A percentile compares a stretch with the other conserved stretches of the same genome.
Evolutionary conservation across 2,797 vertebrate species (phyloP).

Genomic region (Gallinago solitaria): DNA sequence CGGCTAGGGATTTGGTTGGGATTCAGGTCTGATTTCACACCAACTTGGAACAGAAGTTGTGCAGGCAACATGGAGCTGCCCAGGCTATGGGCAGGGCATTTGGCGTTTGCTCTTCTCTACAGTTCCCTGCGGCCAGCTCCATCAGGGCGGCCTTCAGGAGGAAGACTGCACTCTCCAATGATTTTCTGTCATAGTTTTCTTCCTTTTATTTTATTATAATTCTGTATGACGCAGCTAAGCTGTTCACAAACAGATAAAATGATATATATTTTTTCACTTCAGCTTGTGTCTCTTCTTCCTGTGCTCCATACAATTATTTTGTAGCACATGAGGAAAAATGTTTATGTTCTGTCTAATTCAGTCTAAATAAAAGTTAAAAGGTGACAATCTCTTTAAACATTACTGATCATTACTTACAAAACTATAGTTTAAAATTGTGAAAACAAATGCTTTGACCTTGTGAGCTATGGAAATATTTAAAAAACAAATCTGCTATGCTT

Average conservation of each 20-base stretch:
- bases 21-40: neutral
- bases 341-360: slow-evolving; percentile 40
- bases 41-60: neutral
- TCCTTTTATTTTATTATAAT: neutral
- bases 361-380: slow-evolving; percentile 59
- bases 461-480: slow-evolving; percentile 45
- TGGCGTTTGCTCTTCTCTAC: neutral
- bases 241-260: neutral
- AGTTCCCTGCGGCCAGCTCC: neutral
- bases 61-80: neutral
- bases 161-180: neutral
- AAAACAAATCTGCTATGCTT: slow-evolving; percentile 49
- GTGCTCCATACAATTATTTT: neutral
- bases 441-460: slow-evolving; percentile 68
- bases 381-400: slow-evolving; percentile 39
- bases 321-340: slow-evolving; percentile 18
- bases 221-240: neutral
- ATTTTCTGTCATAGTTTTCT: neutral
- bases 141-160: rapidly evolving
- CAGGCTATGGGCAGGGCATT: neutral
- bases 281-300: neutral
- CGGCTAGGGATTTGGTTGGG: neutral
- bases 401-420: slow-evolving; percentile 49
- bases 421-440: slow-evolving; percentile 52
- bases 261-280: neutral